phyloP scores from a whole-genome alignment of 2,888 invertebrate genomes.

The Aphodius sticticus region DNA sequence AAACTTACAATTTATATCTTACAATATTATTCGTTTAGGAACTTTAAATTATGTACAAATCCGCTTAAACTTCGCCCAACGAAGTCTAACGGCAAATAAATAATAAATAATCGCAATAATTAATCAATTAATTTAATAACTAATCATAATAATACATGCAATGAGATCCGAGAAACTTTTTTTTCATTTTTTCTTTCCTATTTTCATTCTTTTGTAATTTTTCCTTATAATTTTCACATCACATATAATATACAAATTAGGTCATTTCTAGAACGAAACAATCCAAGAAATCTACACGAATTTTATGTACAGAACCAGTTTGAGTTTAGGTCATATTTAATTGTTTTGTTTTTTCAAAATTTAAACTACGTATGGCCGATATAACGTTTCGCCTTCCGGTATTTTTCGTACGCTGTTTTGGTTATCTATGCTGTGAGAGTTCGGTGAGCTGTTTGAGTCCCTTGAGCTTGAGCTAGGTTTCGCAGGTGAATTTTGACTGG shows the following conservation, averaged over 20 bases:
- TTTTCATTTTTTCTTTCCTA: background rate
- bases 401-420: constrained; percentile 48
- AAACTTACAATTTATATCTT: constrained; percentile 36
- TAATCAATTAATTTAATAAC: constrained; percentile 15
- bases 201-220: too few species aligned
- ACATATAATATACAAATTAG: background rate
- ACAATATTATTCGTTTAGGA: constrained; percentile 49
- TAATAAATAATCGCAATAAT: constrained; percentile 4
- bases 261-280: constrained; percentile 25
- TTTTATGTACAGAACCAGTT: background rate
- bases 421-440: constrained; percentile 36
- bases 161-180: constrained; percentile 20
- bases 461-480: constrained; percentile 37
- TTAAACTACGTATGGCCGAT: constrained; percentile 63
- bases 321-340: background rate
- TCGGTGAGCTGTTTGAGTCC: constrained; percentile 37
- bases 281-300: background rate
- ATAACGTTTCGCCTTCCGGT: constrained; percentile 59
- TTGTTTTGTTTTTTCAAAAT: constrained; percentile 13
- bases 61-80: constrained; percentile 6
- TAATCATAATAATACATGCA: constrained; percentile 13
- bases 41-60: constrained; percentile 47
- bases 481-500: constrained; percentile 41
- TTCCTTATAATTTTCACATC: background rate
- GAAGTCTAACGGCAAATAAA: constrained; percentile 21